Conservation (phyloP, 53 echinoderm and acorn worm species). For the Temnopleurus reevesii region DNA sequence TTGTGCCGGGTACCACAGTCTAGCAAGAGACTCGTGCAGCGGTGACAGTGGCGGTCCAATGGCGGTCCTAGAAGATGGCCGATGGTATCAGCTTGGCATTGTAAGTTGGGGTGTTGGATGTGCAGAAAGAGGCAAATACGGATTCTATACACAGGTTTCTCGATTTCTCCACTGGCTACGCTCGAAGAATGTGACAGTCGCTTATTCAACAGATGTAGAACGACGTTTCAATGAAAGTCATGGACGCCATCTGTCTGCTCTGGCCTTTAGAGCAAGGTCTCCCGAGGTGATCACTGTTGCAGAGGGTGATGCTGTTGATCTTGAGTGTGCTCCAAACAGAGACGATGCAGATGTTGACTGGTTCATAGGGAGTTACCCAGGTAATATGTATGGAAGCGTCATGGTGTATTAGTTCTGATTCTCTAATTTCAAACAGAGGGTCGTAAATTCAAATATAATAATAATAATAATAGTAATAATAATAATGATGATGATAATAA, state of each 20-base stretch:
- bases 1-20: slow-evolving; percentile 77
- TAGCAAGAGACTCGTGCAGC: slow-evolving; percentile 67
- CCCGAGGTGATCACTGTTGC: background rate
- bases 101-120: slow-evolving; percentile 93
- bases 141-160: slow-evolving; percentile 78
- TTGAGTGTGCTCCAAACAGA: slow-evolving; percentile 34
- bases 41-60: slow-evolving; percentile 94
- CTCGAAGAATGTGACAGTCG: slow-evolving; percentile 14
- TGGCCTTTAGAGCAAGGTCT: slow-evolving; percentile 7
- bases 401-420: too few species aligned
- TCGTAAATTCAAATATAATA: background rate
- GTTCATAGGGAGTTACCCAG: background rate
- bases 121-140: slow-evolving; percentile 68
- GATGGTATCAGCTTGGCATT: slow-evolving; percentile 82
- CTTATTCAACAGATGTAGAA: background rate
- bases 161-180: slow-evolving; percentile 66
- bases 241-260: background rate
- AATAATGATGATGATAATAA: too few species aligned
- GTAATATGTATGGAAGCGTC: background rate
- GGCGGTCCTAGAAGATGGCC: slow-evolving; percentile 38
- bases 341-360: background rate
- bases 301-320: background rate
- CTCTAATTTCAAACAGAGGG: too few species aligned
- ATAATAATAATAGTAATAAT: too few species aligned
- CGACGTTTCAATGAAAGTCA: slow-evolving; percentile 11